These are phyloP conservation scores for Hormaphis cornu DNA, from an alignment of 1,140 invertebrate genomes.

Conservation along the genomic window DNA sequence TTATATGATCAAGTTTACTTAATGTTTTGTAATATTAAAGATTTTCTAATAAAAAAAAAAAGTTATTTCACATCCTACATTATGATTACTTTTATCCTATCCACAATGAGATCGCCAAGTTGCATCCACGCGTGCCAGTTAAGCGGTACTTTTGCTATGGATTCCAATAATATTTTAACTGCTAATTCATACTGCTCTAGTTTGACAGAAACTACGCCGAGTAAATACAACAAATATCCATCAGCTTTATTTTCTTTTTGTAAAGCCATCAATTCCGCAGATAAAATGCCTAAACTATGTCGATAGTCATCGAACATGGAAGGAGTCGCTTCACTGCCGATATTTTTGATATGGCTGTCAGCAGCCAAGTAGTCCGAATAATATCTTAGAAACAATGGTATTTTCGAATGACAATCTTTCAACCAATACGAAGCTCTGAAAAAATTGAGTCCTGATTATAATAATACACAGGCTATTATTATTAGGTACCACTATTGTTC, in stretches of 20 bases:
- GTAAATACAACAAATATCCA: constrained; percentile 80
- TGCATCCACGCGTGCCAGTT: constrained; percentile 92
- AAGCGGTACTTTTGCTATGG: constrained; percentile 66
- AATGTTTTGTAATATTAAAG: too few relatives aligned
- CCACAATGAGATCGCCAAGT: constrained; percentile 72
- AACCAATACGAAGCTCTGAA: constrained; percentile 10
- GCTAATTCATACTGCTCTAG: constrained; percentile 67
- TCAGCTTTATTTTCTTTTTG: constrained; percentile 52
- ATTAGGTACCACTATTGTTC: too few relatives aligned
- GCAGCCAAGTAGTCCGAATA: constrained; percentile 25
- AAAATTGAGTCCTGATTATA: not conserved
- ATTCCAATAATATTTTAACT: constrained; percentile 64
- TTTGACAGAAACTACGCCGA: constrained; percentile 84
- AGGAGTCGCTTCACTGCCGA: constrained; percentile 12
- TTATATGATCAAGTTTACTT: too few relatives aligned
- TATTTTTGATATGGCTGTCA: constrained; percentile 9
- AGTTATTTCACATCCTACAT: too few relatives aligned
- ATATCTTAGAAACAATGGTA: constrained; percentile 4
- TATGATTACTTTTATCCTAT: constrained; percentile 48
- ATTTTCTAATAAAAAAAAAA: too few relatives aligned
- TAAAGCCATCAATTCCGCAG: not conserved
- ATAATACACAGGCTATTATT: too few relatives aligned
- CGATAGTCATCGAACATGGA: constrained; percentile 9
- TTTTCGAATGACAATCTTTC: constrained; percentile 1
- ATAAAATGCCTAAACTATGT: not conserved